Percentiles rank a stretch among this genome's conserved stretches.
These are phyloP conservation scores for Euphydryas editha DNA, from an alignment of 2,888 invertebrate species.

Conservation along the genomic window DNA sequence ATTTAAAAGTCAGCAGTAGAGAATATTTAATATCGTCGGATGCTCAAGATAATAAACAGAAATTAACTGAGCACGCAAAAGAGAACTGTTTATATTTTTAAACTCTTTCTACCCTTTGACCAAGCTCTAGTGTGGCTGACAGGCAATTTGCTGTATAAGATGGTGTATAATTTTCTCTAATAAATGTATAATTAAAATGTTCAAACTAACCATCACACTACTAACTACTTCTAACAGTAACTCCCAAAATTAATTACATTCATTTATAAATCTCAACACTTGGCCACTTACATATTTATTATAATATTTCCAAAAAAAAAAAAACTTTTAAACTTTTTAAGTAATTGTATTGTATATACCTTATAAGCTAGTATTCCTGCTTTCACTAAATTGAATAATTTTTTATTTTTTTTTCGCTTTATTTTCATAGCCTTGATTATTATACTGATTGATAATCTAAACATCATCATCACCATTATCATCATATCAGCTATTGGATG, in stretches of 20 bases:
- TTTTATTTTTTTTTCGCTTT: no score
- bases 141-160: constrained; percentile 73
- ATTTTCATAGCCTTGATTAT: no score
- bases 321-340: no score
- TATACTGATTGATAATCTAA: no score
- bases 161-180: constrained; percentile 49
- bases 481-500: no score
- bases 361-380: no score
- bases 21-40: constrained; percentile 21
- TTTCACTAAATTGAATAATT: no score
- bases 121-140: constrained; percentile 66
- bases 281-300: no score
- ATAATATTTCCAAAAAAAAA: no score
- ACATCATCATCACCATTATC: no score
- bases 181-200: constrained; percentile 27
- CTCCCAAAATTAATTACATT: neutral
- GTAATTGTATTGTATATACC: no score
- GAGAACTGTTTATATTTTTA: constrained; percentile 46
- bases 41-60: constrained; percentile 31
- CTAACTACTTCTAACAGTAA: neutral
- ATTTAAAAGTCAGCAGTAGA: neutral
- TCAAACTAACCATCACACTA: neutral
- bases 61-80: constrained; percentile 39
- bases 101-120: constrained; percentile 66
- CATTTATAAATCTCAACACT: no score